These are phyloP conservation scores for Darwinula stevensoni DNA, from an alignment of 2,888 invertebrate species.

Conservation along the genomic window DNA sequence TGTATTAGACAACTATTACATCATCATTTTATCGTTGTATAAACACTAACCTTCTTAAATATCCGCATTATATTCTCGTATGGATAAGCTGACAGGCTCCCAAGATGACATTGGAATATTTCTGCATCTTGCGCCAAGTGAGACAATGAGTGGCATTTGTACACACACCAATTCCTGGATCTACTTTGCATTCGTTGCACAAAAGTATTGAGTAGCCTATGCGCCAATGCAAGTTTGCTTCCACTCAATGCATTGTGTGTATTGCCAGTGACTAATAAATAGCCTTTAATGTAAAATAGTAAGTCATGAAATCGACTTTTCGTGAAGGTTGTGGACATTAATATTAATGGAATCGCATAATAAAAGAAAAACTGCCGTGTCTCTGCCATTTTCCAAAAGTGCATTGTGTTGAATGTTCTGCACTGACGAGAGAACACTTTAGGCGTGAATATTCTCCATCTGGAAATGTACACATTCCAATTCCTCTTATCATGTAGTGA, in stretches of 20 bases:
- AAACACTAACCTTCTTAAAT: constrained; percentile 2
- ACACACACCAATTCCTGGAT: constrained; percentile 2
- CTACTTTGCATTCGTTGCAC: constrained; percentile 2
- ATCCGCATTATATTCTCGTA: constrained; percentile 2
- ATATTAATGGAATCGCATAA: constrained; percentile 2
- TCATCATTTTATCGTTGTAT: constrained; percentile 2
- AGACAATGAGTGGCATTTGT: constrained; percentile 2
- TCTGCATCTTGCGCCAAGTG: constrained; percentile 2
- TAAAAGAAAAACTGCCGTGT: constrained; percentile 2
- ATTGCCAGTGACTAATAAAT: constrained; percentile 2
- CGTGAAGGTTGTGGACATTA: constrained; percentile 2
- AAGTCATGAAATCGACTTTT: constrained; percentile 2
- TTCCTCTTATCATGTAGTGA: constrained; percentile 2
- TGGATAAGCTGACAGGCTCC: constrained; percentile 2
- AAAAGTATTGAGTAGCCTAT: constrained; percentile 2
- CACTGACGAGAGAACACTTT: constrained; percentile 2
- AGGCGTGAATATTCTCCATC: constrained; percentile 2
- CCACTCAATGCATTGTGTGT: constrained; percentile 2
- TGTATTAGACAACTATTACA: constrained; percentile 2
- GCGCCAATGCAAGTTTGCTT: constrained; percentile 2
- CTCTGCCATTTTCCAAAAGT: constrained; percentile 2
- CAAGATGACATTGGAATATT: constrained; percentile 2
- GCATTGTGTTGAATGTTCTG: constrained; percentile 2
- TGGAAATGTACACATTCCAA: constrained; percentile 2
- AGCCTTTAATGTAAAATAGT: constrained; percentile 2